Evolutionary conservation across 1,140 invertebrate genomes (phyloP).

Genomic region (Drosophila nasuta): DNA sequence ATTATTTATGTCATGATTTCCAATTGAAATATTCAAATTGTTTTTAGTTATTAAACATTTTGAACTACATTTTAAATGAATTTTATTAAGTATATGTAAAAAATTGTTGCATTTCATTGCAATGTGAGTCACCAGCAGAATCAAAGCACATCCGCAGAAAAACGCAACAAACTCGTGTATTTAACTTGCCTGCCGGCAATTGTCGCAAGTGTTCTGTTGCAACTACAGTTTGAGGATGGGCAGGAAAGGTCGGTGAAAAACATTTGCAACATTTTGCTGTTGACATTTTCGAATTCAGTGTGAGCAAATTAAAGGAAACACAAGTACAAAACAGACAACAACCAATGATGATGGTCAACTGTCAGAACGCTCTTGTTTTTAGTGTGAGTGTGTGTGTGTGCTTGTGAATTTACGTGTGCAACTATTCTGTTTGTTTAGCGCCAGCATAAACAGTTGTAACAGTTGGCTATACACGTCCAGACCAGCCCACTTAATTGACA

Average conservation of each 20-base stretch:
- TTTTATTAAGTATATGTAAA: too few species aligned
- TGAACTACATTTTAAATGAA: too few species aligned
- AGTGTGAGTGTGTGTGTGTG: conserved; percentile 38
- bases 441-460: conserved; percentile 80
- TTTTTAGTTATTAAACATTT: too few species aligned
- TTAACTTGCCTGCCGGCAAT: conserved; percentile 24
- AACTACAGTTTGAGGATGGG: conserved; percentile 3
- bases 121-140: too few species aligned
- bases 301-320: conserved; percentile 65
- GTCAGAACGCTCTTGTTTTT: conserved; percentile 19
- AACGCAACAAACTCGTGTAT: conserved; percentile 9
- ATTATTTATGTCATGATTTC: too few species aligned
- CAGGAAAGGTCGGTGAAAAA: neutral
- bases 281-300: conserved; percentile 59
- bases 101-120: too few species aligned
- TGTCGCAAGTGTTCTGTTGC: conserved; percentile 8
- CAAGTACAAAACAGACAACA: conserved; percentile 27
- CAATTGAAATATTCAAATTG: too few species aligned
- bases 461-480: conserved; percentile 68
- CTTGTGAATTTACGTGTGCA: conserved; percentile 37
- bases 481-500: neutral
- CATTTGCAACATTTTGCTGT: conserved; percentile 56
- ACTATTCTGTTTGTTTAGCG: conserved; percentile 67
- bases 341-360: conserved; percentile 47
- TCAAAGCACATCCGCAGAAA: neutral